A percentile compares a stretch with the other conserved stretches of the same genome.
Conservation (phyloP, 2,113 vertebrate species). For the Nothocercus nigrocapillus region DNA sequence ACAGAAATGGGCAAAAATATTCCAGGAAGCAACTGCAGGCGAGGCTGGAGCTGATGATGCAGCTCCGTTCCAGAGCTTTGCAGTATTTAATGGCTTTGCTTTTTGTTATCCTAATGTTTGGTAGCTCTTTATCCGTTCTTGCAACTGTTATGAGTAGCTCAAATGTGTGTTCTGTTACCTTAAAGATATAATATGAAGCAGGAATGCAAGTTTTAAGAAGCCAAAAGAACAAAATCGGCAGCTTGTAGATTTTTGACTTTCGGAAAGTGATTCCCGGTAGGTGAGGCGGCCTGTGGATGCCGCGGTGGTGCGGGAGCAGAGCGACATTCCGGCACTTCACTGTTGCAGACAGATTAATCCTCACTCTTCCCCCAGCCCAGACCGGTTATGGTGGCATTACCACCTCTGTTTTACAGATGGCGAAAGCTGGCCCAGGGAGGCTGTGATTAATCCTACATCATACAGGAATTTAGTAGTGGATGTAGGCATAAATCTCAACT, state of each 20-base stretch:
- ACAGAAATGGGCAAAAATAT: neutral
- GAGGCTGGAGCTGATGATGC: conserved; percentile 1
- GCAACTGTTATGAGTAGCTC: too few relatives aligned
- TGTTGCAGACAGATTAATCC: neutral
- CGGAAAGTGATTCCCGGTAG: neutral
- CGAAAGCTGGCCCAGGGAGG: too few relatives aligned
- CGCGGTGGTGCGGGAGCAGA: too few relatives aligned
- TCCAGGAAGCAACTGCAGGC: conserved; percentile 12
- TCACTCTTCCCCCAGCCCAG: neutral
- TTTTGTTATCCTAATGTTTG: neutral
- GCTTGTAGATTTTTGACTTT: too few relatives aligned
- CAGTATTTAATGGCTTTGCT: neutral
- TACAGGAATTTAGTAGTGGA: too few relatives aligned
- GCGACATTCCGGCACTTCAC: too few relatives aligned
- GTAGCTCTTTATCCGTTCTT: neutral
- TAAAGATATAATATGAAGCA: too few relatives aligned
- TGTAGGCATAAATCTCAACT: neutral
- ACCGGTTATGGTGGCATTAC: too few relatives aligned
- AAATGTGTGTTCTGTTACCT: too few relatives aligned
- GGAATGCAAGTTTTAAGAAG: too few relatives aligned
- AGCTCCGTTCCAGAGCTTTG: neutral
- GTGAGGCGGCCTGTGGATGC: neutral
- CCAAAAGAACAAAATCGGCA: too few relatives aligned
- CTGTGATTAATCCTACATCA: neutral
- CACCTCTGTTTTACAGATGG: neutral